These are phyloP conservation scores for Myotis myotis DNA, from an alignment of 2,797 vertebrate genomes.

Conservation along the genomic window DNA sequence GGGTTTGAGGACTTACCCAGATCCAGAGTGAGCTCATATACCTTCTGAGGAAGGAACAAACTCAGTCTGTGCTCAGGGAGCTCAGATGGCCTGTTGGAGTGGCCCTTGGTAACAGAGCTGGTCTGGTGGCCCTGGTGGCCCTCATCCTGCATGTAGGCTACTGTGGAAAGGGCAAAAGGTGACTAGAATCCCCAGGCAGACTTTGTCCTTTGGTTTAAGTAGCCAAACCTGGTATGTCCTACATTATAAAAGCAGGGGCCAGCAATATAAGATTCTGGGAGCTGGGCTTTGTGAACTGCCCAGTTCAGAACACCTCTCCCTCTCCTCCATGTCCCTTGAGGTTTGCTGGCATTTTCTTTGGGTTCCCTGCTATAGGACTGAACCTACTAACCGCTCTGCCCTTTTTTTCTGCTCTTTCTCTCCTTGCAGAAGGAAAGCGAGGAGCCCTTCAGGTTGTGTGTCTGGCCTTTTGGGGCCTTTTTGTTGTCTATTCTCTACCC, in stretches of 20 bases:
- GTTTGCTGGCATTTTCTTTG: slow-evolving; percentile 42
- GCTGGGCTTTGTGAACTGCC: background rate
- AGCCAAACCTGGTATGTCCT: background rate
- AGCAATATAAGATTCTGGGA: background rate
- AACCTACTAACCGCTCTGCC: slow-evolving; percentile 77
- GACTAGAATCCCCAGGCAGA: background rate
- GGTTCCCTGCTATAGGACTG: slow-evolving; percentile 2
- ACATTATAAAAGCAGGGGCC: background rate
- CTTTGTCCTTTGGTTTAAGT: slow-evolving; percentile 18
- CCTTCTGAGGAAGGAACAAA: slow-evolving; percentile 18
- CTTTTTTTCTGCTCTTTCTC: slow-evolving; percentile 73
- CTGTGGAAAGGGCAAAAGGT: background rate
- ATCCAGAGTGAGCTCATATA: background rate
- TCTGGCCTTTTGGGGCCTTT: slow-evolving; percentile 72
- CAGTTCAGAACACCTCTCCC: background rate
- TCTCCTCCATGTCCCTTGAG: background rate
- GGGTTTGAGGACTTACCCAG: background rate
- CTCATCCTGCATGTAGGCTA: background rate
- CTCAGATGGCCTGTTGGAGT: background rate
- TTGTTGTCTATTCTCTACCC: slow-evolving; percentile 46
- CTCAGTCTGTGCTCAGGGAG: background rate
- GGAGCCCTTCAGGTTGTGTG: slow-evolving; percentile 93
- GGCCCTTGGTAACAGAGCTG: background rate
- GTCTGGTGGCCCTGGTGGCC: background rate
- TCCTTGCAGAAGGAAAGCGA: slow-evolving; percentile 90